Percentiles rank a stretch among this genome's conserved stretches.
Evolutionary conservation across 2,888 invertebrate genomes (phyloP).

Genomic region (Steromphala cineraria): DNA sequence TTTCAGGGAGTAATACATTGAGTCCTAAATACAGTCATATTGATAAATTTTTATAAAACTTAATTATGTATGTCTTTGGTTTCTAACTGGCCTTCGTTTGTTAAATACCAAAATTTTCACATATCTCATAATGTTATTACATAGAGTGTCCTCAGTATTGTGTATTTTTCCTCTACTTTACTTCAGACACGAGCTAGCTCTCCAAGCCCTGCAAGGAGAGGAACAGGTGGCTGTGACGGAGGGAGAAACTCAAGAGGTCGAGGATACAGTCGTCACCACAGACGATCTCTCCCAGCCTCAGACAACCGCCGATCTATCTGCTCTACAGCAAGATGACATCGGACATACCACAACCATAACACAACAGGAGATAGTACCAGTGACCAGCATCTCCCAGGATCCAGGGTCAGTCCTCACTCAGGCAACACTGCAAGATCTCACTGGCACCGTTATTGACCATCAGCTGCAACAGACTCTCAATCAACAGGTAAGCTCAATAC

Average conservation of each 20-base stretch:
- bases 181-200: constrained; percentile 32
- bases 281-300: constrained; percentile 43
- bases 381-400: constrained; percentile 29
- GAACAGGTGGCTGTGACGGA: constrained; percentile 40
- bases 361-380: constrained; percentile 51
- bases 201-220: constrained; percentile 28
- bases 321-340: constrained; percentile 51
- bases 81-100: too few relatives aligned
- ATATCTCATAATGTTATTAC: too few relatives aligned
- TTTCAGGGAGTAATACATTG: too few relatives aligned
- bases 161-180: constrained; percentile 12
- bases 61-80: too few relatives aligned
- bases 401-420: not conserved
- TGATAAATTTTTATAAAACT: too few relatives aligned
- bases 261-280: constrained; percentile 25
- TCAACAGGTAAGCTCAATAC: too few relatives aligned
- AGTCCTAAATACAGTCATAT: too few relatives aligned
- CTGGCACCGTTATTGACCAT: constrained; percentile 43
- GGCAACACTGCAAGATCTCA: constrained; percentile 48
- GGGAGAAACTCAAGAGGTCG: constrained; percentile 31
- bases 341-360: constrained; percentile 47
- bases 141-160: too few relatives aligned
- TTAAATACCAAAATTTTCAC: too few relatives aligned
- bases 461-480: constrained; percentile 68
- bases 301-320: constrained; percentile 44